Evolutionary conservation across 2,797 vertebrate genomes (phyloP), one percentile per base, ranked within the genome.

Genomic region (Jordanella pulchra): DNA sequence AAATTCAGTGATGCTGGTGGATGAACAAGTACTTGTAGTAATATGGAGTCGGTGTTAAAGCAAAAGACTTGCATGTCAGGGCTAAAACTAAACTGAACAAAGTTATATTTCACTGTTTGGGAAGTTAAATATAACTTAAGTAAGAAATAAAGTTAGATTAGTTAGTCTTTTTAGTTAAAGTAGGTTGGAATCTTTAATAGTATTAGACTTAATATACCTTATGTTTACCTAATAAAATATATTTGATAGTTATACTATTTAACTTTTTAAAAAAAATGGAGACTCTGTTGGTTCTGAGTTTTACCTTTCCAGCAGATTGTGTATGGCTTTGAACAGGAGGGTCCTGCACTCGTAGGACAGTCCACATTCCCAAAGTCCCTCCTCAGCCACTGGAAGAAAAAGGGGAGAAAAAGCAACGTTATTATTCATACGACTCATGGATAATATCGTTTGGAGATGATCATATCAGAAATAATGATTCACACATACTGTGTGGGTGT

Each of bases 261-360:
- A 14, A 58, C 10, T 18, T 60, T 35, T 21, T 35, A 32, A 12
- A 32, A 61, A 21, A 61, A 54, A 25, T n/a, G 51, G n/a, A 39
- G 1, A 60, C 32, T 39, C 6, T 39, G 21, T 7, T 39, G 58
- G 1, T 39, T 23, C 39, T 42, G 1, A 28, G 25, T 39, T 94
- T 84, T 96, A 99, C 97, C 97, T 98, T 93, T 99, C 97, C 91
- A 99, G 92, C 85, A 99, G 93, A 93, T 99, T 99, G 93, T 99
- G 97, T 88, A 99, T 97, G 63, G 97, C 97, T 94, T 99, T 99
- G 93, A 99, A 99, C 89, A 99, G 97, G 78, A 99, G 95, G 17
- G 97, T 99, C 89, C 97, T 93, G 89, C 97, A 99, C 93, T 99
- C 97, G 65, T 99, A 99, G 76, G 97, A 97, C 91, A 98, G 95